A percentile compares a stretch with the other conserved stretches of the same genome.
phyloP scores from a whole-genome alignment of 2,888 invertebrate genomes.

The Heterodera filipjevi region DNA sequence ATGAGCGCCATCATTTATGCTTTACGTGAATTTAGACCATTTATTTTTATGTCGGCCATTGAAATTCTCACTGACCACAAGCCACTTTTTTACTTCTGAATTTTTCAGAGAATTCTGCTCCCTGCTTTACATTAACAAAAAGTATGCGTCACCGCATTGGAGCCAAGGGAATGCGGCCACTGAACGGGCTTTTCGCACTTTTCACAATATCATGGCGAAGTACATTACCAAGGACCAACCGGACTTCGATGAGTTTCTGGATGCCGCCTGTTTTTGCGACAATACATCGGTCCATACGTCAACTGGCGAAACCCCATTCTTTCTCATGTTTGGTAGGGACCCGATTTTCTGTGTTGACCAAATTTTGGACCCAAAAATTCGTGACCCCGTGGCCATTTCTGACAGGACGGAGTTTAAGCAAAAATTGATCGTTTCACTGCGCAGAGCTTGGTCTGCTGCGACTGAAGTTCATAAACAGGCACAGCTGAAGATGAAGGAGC shows the following conservation, averaged over 20 bases:
- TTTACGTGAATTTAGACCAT: background rate
- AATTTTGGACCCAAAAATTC: conserved; percentile 26
- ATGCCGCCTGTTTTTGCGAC: conserved; percentile 32
- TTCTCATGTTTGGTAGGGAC: conserved; percentile 38
- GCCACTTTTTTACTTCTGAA: conserved; percentile 39
- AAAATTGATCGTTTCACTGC: conserved; percentile 17
- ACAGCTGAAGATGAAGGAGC: background rate
- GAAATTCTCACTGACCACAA: conserved; percentile 12
- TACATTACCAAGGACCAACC: conserved; percentile 25
- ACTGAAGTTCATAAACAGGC: background rate
- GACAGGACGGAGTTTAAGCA: conserved; percentile 19
- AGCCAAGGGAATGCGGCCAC: conserved; percentile 50
- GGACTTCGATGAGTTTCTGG: conserved; percentile 35
- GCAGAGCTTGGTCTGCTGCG: conserved; percentile 35
- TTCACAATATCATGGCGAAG: conserved; percentile 34
- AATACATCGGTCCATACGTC: conserved; percentile 38
- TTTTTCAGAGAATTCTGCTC: conserved; percentile 35
- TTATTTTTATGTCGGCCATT: conserved; percentile 10
- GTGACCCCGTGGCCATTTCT: background rate
- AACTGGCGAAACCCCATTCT: conserved; percentile 38
- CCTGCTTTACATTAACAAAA: conserved; percentile 7
- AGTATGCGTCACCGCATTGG: conserved; percentile 42
- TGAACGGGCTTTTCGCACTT: conserved; percentile 45
- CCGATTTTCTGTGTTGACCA: conserved; percentile 34
- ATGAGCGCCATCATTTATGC: conserved; percentile 17